These are phyloP conservation scores for Eulemur rufifrons DNA, from an alignment of 2,113 vertebrate species.

Conservation along the genomic window DNA sequence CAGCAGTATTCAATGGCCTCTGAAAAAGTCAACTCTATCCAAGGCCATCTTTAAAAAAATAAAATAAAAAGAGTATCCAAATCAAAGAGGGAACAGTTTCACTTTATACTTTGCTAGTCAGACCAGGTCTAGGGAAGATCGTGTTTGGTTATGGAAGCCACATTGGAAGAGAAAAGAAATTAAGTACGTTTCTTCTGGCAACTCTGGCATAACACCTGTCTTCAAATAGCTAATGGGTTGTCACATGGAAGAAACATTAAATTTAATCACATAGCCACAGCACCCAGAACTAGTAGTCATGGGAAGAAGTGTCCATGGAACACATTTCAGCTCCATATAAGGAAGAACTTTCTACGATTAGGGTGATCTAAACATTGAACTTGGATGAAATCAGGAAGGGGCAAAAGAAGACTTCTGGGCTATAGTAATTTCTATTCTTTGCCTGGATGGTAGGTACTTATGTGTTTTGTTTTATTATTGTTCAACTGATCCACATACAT, in stretches of 20 bases:
- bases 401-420: background rate
- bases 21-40: background rate
- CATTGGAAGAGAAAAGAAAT: conserved; percentile 37
- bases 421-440: background rate
- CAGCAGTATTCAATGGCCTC: background rate
- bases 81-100: background rate
- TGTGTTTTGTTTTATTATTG: background rate
- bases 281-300: background rate
- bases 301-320: background rate
- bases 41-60: background rate
- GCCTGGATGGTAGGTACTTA: background rate
- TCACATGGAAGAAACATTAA: background rate
- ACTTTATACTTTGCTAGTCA: background rate
- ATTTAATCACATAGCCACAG: background rate
- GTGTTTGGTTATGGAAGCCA: background rate
- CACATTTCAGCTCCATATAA: background rate
- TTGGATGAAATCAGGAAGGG: background rate
- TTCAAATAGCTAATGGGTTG: background rate
- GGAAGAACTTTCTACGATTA: conserved; percentile 26
- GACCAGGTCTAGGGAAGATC: background rate
- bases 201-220: background rate
- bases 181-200: background rate
- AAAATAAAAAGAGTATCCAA: background rate
- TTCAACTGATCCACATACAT: background rate
- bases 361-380: background rate